Conservation (phyloP, 2,113 vertebrate genomes). For the Planiliza haematocheilus region DNA sequence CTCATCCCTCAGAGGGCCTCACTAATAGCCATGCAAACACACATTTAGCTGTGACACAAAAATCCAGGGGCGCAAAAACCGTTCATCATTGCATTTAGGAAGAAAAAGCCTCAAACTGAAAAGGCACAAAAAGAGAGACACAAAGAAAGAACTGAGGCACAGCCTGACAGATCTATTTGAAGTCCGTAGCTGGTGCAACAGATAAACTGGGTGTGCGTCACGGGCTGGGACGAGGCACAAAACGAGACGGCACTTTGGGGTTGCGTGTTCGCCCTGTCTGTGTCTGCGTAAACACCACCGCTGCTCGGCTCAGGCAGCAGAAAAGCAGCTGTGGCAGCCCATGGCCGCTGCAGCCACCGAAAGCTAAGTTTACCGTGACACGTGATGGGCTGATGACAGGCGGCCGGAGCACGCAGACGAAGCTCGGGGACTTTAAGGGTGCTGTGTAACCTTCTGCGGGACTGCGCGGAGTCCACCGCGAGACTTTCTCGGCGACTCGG, state of each 20-base stretch:
- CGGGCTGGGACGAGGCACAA: slow-evolving; percentile 38
- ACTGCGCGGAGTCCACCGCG: slow-evolving; percentile 7
- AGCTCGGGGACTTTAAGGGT: slow-evolving; percentile 52
- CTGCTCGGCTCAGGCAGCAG: slow-evolving; percentile 42
- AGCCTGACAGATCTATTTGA: slow-evolving; percentile 62
- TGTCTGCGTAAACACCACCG: slow-evolving; percentile 58
- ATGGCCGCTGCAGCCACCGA: slow-evolving; percentile 38
- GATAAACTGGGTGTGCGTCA: slow-evolving; percentile 49
- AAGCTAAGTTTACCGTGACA: slow-evolving; percentile 64
- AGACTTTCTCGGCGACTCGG: slow-evolving; percentile 1
- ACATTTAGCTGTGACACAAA: slow-evolving; percentile 76
- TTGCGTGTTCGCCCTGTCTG: slow-evolving; percentile 62
- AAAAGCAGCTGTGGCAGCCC: slow-evolving; percentile 55
- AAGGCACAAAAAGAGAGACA: slow-evolving; percentile 52
- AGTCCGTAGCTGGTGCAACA: slow-evolving; percentile 38
- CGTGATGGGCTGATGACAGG: slow-evolving; percentile 60
- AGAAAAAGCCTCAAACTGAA: slow-evolving; percentile 57
- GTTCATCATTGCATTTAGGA: slow-evolving; percentile 65
- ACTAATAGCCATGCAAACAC: slow-evolving; percentile 80
- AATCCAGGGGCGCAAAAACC: slow-evolving; percentile 63
- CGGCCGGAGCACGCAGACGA: slow-evolving; percentile 44
- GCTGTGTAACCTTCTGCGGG: slow-evolving; percentile 37
- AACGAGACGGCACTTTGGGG: slow-evolving; percentile 53
- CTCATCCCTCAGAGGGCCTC: slow-evolving; percentile 69
- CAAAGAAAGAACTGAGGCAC: slow-evolving; percentile 39